phyloP scores from a whole-genome alignment of 1,140 invertebrate genomes.

The Camponotus pennsylvanicus region DNA sequence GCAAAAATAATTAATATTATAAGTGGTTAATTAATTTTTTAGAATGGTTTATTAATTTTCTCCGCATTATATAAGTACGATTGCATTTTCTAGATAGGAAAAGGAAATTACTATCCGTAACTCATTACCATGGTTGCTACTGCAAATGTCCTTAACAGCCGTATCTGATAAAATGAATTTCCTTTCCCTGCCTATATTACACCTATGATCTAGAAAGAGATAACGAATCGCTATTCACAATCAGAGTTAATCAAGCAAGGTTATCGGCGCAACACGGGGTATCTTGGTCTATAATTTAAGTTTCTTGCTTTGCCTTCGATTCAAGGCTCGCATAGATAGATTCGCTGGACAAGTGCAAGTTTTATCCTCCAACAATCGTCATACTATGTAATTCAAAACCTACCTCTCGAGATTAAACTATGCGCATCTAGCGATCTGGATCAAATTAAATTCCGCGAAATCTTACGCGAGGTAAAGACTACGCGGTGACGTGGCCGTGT shows the following conservation, averaged over 20 bases:
- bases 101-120: conserved; percentile 42
- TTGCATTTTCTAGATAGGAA: conserved; percentile 6
- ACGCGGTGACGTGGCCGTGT: neutral
- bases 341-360: neutral
- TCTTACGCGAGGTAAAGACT: neutral
- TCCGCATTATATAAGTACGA: neutral
- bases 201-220: conserved; percentile 18
- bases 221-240: conserved; percentile 13
- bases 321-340: neutral
- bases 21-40: conserved; percentile 19
- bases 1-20: neutral
- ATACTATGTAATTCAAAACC: neutral
- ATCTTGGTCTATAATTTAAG: conserved; percentile 37
- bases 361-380: conserved; percentile 2
- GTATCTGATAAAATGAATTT: conserved; percentile 36
- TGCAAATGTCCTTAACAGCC: conserved; percentile 38
- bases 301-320: conserved; percentile 10
- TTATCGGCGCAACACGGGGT: conserved; percentile 21
- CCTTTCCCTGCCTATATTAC: conserved; percentile 15
- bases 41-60: conserved; percentile 17
- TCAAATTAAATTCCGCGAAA: neutral
- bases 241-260: conserved; percentile 53
- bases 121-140: conserved; percentile 37
- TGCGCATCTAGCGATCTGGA: neutral
- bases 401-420: neutral